These are phyloP conservation scores for Drosophila parabipectinata DNA, from an alignment of 1,140 invertebrate species.

Conservation along the genomic window DNA sequence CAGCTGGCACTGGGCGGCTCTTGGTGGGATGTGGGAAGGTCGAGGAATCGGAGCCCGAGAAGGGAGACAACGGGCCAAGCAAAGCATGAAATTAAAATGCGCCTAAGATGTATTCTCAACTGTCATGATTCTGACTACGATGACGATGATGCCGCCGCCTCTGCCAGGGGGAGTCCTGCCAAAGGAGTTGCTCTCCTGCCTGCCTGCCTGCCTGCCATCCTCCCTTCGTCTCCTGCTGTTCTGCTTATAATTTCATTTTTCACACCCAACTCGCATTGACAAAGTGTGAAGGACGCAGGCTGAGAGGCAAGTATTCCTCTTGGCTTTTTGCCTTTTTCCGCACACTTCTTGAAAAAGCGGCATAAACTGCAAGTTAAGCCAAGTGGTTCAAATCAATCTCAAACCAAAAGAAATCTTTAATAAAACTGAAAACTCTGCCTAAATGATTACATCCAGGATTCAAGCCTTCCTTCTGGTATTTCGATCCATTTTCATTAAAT, in stretches of 20 bases:
- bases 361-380: not conserved
- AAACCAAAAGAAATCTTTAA: not conserved
- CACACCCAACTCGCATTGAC: constrained; percentile 60
- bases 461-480: not conserved
- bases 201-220: constrained; percentile 46
- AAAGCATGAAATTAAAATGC: constrained; percentile 83
- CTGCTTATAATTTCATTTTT: constrained; percentile 82
- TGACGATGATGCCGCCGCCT: constrained; percentile 10
- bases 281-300: constrained; percentile 56
- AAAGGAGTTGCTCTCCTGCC: constrained; percentile 39
- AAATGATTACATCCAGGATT: not conserved
- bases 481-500: too few species aligned
- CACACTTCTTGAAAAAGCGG: constrained; percentile 5
- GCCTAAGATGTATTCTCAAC: constrained; percentile 80
- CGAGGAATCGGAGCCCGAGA: not conserved
- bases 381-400: not conserved
- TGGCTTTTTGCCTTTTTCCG: constrained; percentile 56
- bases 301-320: constrained; percentile 24
- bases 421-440: too few species aligned
- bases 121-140: constrained; percentile 49
- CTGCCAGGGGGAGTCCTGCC: constrained; percentile 24
- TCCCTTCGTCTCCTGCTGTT: constrained; percentile 48
- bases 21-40: not conserved
- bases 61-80: constrained; percentile 47
- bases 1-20: constrained; percentile 9